Percentiles rank a stretch among this genome's conserved stretches.
These are phyloP conservation scores for Pachypanchax playfairii DNA, from an alignment of 2,113 vertebrate genomes.

Conservation along the genomic window DNA sequence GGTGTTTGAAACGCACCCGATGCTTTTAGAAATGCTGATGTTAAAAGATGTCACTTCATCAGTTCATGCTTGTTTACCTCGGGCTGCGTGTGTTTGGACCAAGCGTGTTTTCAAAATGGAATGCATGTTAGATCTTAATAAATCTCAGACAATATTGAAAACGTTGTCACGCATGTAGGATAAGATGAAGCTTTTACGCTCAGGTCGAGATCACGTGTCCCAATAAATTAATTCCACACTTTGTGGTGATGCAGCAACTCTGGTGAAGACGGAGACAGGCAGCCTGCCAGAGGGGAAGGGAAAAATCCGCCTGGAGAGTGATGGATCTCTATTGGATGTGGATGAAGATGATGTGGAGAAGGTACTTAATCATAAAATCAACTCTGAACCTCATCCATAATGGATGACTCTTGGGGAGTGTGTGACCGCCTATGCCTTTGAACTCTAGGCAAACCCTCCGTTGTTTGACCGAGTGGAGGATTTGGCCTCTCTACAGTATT, in stretches of 20 bases:
- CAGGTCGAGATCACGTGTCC: constrained; percentile 24
- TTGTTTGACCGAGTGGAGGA: constrained; percentile 90
- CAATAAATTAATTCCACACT: constrained; percentile 38
- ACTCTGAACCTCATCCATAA: constrained; percentile 52
- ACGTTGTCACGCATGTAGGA: constrained; percentile 27
- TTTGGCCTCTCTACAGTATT: constrained; percentile 91
- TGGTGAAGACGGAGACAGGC: constrained; percentile 83
- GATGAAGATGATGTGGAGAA: constrained; percentile 98
- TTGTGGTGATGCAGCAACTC: constrained; percentile 82
- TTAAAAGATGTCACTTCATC: constrained; percentile 5
- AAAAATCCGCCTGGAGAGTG: constrained; percentile 92
- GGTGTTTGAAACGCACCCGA: constrained; percentile 13
- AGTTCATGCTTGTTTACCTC: constrained; percentile 1
- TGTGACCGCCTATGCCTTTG: constrained; percentile 44
- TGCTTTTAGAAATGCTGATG: constrained; percentile 21
- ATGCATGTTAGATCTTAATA: constrained; percentile 33
- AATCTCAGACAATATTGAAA: constrained; percentile 31
- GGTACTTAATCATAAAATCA: constrained; percentile 79
- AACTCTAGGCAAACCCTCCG: constrained; percentile 89
- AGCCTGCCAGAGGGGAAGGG: constrained; percentile 91
- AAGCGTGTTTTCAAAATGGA: constrained; percentile 8
- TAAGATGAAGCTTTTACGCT: constrained; percentile 27
- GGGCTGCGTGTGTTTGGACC: constrained; percentile 12
- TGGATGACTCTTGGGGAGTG: neutral
- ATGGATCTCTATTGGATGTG: constrained; percentile 91